Conservation (phyloP, 2,888 invertebrate genomes). For the Autographa gamma region DNA sequence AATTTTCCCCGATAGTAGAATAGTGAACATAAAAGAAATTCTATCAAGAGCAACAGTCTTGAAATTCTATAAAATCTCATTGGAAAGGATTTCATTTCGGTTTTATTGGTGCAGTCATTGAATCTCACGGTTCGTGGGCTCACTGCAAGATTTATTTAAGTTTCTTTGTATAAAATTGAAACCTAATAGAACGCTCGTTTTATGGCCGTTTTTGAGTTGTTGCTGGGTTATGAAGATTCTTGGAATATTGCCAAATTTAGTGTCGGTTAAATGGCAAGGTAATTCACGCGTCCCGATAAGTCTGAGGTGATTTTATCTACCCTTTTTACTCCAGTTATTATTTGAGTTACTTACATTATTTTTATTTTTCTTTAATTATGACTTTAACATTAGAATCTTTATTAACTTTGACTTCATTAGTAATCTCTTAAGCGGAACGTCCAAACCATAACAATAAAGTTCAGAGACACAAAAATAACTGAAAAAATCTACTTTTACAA, state of each 20-base stretch:
- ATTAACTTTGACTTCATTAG: not conserved
- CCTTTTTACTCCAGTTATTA: too few species aligned
- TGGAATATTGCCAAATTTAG: constrained; percentile 5
- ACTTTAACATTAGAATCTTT: too few species aligned
- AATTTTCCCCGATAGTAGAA: constrained; percentile 42
- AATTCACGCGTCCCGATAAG: not conserved
- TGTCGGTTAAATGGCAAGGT: not conserved
- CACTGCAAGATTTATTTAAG: constrained; percentile 54
- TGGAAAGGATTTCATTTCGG: constrained; percentile 56
- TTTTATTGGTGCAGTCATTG: constrained; percentile 60
- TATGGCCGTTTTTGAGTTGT: constrained; percentile 34
- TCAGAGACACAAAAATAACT: not conserved
- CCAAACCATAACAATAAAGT: not conserved
- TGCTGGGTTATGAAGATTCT: constrained; percentile 9
- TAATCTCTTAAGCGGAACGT: not conserved
- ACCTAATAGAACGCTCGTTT: constrained; percentile 29
- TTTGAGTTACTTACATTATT: too few species aligned
- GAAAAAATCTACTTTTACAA: constrained; percentile 18
- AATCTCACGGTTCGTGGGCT: constrained; percentile 42
- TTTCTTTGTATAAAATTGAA: constrained; percentile 55
- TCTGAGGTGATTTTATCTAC: not conserved
- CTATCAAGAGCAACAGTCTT: constrained; percentile 57
- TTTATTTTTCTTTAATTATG: not conserved
- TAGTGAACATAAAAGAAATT: constrained; percentile 48
- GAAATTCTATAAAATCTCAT: constrained; percentile 57